Evolutionary conservation across 1,140 invertebrate genomes (phyloP), one percentile per base, ranked within the genome.

Genomic region (Philotrypesis tridentata): DNA sequence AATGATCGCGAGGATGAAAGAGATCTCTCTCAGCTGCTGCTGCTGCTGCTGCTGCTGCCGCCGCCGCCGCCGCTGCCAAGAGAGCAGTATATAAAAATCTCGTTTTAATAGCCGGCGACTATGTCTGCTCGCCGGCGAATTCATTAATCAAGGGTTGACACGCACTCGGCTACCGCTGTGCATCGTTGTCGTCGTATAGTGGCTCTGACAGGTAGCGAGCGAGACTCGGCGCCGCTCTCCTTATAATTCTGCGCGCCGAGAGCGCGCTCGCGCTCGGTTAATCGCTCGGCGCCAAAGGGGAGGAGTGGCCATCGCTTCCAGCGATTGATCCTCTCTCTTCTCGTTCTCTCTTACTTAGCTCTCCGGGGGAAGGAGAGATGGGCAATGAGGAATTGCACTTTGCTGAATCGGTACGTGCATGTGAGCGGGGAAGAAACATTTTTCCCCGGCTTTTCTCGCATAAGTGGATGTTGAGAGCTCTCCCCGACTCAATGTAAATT

Each of bases 131-230:
- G 63, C 60, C 14, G 80, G 87, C 40, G 72, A 82, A 85, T 90
- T 88, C 89, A 90, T 90, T 90, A 90, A 88, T 90, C 89, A 90
- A 84, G 72, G 84, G 87, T 89, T 89, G 89, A 89, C 89, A 89
- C 87, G 86, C 84, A 88, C 87, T 87, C 85, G 84, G 88, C 87
- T 89, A 90, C 88, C 84, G 89, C 89, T 86, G 84, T 85, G 23
- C 82, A 83, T 85, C 78, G 82, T 37, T 37, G 4, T 5, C 80
- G 81, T 72, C 78, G 72, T 67, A 79, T 76, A 74, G 84, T n/a
- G n/a, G n/a, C n/a, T n/a, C 84, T 86, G 87, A 89, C 85, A 85
- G 85, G 85, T 79, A 82, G 82, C 9, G 9, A 55, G 48, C 48
- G 48, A 55, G 48, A 84, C 80, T 68, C 70, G 31, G 21, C 48